A percentile compares a stretch with the other conserved stretches of the same genome.
phyloP scores from a whole-genome alignment of 2,113 vertebrate species.

The Calonectris borealis region DNA sequence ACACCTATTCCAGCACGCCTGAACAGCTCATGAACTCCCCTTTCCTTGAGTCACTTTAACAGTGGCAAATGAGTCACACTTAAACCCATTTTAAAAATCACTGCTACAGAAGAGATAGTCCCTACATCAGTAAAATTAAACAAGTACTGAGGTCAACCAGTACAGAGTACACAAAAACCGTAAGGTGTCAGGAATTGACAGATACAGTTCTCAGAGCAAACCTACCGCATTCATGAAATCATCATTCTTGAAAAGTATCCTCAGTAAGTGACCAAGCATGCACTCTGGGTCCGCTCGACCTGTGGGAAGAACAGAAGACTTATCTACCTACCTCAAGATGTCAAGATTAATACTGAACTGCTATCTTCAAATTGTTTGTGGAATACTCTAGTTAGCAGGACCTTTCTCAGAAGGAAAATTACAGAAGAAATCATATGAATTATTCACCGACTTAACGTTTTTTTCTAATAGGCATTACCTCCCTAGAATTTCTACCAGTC shows the following conservation, averaged over 20 bases:
- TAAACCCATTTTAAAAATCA: not conserved
- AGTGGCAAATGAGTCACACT: not conserved
- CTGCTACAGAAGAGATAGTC: not conserved
- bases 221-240: slow-evolving; percentile 99
- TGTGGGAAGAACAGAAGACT: slow-evolving; percentile 54
- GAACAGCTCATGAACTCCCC: not conserved
- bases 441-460: not conserved
- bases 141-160: not conserved
- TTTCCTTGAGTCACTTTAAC: not conserved
- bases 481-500: not conserved
- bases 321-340: not conserved
- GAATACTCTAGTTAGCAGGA: not conserved
- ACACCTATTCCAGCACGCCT: not conserved
- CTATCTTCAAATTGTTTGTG: not conserved
- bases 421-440: not conserved
- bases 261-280: slow-evolving; percentile 93
- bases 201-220: slow-evolving; percentile 35
- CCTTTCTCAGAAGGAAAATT: not conserved
- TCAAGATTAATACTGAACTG: not conserved
- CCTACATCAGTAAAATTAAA: not conserved
- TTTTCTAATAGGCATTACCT: not conserved
- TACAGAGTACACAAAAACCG: not conserved
- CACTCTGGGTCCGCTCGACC: slow-evolving; percentile 97
- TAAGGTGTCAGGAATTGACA: not conserved
- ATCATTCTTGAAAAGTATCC: slow-evolving; percentile 98